These are phyloP conservation scores for Bostrychus sinensis DNA, from an alignment of 2,113 vertebrate genomes.

Conservation along the genomic window DNA sequence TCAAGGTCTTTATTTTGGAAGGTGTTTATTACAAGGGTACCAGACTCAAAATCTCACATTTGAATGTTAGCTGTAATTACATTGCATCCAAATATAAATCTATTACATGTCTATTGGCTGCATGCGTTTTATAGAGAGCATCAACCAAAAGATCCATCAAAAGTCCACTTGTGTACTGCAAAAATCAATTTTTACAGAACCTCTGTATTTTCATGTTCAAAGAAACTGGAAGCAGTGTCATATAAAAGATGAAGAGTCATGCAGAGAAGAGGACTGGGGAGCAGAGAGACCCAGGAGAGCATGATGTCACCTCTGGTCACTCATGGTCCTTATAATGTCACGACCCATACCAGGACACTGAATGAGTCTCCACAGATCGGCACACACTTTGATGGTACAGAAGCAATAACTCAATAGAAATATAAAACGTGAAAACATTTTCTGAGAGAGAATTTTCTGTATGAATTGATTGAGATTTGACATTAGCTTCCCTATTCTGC, in stretches of 20 bases:
- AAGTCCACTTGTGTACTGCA: not conserved
- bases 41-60: too few species aligned
- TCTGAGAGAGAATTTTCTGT: too few species aligned
- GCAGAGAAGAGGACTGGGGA: constrained; percentile 3
- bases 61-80: too few species aligned
- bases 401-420: not conserved
- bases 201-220: constrained; percentile 16
- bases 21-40: too few species aligned
- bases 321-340: constrained; percentile 8
- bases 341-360: constrained; percentile 10
- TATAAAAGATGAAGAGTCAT: constrained; percentile 16
- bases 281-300: not conserved
- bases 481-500: too few species aligned
- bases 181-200: not conserved
- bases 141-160: not conserved
- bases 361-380: not conserved
- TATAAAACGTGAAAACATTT: too few species aligned
- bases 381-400: not conserved
- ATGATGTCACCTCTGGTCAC: constrained; percentile 39
- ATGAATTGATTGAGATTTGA: too few species aligned
- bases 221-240: not conserved
- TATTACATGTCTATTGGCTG: too few species aligned
- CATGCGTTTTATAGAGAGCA: too few species aligned
- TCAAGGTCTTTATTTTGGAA: too few species aligned
- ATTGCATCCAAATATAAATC: too few species aligned